Evolutionary conservation across 2,797 vertebrate genomes (phyloP).

Genomic region (Mormyrus proboscirostris): DNA sequence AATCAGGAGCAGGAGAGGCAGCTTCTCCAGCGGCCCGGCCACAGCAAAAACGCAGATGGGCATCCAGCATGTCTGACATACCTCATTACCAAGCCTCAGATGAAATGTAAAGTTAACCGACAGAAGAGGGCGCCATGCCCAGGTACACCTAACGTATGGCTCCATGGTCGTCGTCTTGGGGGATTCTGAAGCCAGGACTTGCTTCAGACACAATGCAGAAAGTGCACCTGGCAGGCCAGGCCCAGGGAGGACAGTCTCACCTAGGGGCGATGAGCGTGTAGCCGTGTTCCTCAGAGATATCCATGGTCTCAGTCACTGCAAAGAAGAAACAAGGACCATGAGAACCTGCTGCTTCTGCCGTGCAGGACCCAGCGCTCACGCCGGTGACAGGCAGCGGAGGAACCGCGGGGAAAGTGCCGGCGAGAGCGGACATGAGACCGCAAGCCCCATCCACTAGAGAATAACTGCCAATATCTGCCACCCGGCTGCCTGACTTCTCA

Average conservation of each 20-base stretch:
- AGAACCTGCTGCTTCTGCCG: not conserved
- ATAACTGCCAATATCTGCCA: not conserved
- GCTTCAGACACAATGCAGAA: not conserved
- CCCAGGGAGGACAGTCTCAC: not conserved
- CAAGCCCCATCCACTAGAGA: not conserved
- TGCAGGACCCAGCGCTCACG: not conserved
- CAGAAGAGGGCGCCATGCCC: not conserved
- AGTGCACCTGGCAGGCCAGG: not conserved
- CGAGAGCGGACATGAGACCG: not conserved
- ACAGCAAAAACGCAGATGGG: not conserved
- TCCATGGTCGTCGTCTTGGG: not conserved
- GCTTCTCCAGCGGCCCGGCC: not conserved
- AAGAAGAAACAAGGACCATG: not conserved
- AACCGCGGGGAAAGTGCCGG: not conserved
- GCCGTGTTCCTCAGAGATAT: not conserved
- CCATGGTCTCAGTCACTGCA: not conserved
- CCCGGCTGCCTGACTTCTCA: not conserved
- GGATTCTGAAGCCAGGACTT: not conserved
- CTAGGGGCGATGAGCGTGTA: constrained; percentile 9
- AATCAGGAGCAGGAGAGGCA: not conserved
- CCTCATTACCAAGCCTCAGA: not conserved
- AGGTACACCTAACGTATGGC: not conserved
- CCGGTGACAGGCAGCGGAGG: not conserved
- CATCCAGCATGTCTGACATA: too few species aligned
- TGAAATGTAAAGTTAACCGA: not conserved